These are phyloP conservation scores for Cherax destructor DNA, from an alignment of 1,140 invertebrate genomes.

Conservation along the genomic window DNA sequence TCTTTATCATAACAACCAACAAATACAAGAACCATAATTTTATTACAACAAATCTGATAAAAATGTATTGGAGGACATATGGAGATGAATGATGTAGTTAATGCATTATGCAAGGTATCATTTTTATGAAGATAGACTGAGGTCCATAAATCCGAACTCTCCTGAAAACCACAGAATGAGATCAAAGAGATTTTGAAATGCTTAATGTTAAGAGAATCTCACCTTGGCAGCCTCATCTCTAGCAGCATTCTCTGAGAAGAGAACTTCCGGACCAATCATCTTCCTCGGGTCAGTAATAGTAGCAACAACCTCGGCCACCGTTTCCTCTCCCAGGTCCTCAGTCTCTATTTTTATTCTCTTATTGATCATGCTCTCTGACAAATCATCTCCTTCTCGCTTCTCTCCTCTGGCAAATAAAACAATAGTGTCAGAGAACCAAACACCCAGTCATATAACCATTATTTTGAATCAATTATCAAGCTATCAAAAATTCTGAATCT, in stretches of 20 bases:
- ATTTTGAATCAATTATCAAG: no score
- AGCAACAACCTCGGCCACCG: conserved; percentile 85
- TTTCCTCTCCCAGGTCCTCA: conserved; percentile 77
- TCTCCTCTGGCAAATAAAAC: conserved; percentile 43
- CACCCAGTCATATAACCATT: no score
- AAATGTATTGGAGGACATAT: no score
- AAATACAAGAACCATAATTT: no score
- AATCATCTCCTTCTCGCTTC: conserved; percentile 75
- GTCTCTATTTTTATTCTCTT: conserved; percentile 75
- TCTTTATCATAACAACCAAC: no score
- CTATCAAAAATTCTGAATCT: no score
- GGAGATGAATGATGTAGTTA: no score
- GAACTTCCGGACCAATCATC: conserved; percentile 87
- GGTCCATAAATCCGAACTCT: background rate
- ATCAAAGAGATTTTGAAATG: background rate
- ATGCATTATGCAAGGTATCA: no score
- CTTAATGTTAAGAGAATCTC: conserved; percentile 70
- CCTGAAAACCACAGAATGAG: background rate
- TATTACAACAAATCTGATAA: no score
- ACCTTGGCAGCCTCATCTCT: conserved; percentile 92
- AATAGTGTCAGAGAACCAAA: no score
- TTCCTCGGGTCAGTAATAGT: conserved; percentile 85
- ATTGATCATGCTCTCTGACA: conserved; percentile 72
- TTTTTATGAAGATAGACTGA: no score
- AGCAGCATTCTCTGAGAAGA: conserved; percentile 89